Evolutionary conservation across 1,140 invertebrate genomes (phyloP).

Genomic region (Drosophila punjabiensis): DNA sequence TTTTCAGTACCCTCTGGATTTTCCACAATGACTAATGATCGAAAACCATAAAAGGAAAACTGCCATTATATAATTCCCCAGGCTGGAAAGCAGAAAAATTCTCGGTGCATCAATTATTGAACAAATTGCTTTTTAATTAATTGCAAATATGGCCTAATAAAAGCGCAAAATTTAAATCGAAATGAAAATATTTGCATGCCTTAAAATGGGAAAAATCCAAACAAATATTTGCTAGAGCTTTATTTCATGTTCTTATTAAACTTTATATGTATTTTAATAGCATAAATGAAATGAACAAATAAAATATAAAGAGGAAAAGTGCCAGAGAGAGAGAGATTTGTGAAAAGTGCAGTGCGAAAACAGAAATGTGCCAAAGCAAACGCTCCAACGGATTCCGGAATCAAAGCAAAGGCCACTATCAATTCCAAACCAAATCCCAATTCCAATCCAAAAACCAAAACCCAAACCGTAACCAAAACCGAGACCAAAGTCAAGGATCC

Average conservation of each 20-base stretch:
- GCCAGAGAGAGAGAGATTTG: slow-evolving; percentile 9
- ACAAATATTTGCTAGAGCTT: slow-evolving; percentile 10
- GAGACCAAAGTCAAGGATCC: slow-evolving; percentile 57
- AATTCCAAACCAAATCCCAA: slow-evolving; percentile 19
- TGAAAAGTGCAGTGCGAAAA: slow-evolving; percentile 48
- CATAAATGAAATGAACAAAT: slow-evolving; percentile 30
- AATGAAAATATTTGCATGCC: slow-evolving; percentile 27
- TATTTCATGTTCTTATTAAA: slow-evolving; percentile 16
- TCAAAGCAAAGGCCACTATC: slow-evolving; percentile 22
- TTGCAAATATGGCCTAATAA: slow-evolving; percentile 52
- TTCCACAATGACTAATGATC: slow-evolving; percentile 44
- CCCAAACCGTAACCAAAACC: slow-evolving; percentile 20
- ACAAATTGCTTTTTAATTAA: slow-evolving; percentile 60
- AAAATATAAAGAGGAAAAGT: slow-evolving; percentile 6
- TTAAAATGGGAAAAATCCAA: neutral
- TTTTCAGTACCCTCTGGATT: slow-evolving; percentile 34
- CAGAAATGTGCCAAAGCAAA: slow-evolving; percentile 45
- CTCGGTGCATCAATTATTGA: slow-evolving; percentile 22
- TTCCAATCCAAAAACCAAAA: slow-evolving; percentile 13
- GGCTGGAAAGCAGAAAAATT: neutral
- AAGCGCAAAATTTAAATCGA: slow-evolving; percentile 26
- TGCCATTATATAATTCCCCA: slow-evolving; percentile 13
- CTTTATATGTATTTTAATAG: slow-evolving; percentile 3
- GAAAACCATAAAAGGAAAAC: neutral
- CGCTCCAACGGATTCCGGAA: slow-evolving; percentile 33